phyloP scores from a whole-genome alignment of 2,888 invertebrate genomes.

The Zeuzera pyrina region DNA sequence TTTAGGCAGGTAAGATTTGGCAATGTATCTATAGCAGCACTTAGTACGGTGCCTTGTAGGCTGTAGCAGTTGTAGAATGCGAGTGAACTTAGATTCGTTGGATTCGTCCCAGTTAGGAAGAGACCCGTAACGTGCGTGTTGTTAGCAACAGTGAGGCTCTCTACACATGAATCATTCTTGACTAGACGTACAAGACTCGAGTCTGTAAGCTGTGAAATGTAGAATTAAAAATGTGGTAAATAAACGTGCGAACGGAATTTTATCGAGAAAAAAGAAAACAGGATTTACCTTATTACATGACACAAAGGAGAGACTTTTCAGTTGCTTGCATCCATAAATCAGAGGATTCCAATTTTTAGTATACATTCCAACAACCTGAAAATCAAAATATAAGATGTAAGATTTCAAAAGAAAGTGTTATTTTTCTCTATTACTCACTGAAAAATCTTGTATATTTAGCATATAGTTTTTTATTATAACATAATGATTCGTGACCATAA shows the following conservation, averaged over 20 bases:
- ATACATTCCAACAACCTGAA: constrained; percentile 58
- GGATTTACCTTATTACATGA: constrained; percentile 54
- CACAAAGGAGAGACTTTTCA: constrained; percentile 59
- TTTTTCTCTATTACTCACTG: too few species aligned
- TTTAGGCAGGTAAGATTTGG: constrained; percentile 40
- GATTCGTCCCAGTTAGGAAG: constrained; percentile 44
- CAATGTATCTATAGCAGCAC: constrained; percentile 40
- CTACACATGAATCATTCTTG: constrained; percentile 44
- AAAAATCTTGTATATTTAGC: too few species aligned
- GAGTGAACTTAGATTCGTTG: constrained; percentile 35
- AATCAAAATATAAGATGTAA: too few species aligned
- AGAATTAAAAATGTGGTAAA: too few species aligned
- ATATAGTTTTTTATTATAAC: too few species aligned
- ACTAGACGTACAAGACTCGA: constrained; percentile 51
- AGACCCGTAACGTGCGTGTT: constrained; percentile 58
- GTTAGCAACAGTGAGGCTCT: constrained; percentile 44
- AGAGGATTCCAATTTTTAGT: constrained; percentile 69
- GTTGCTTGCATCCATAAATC: constrained; percentile 58
- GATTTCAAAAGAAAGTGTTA: too few species aligned
- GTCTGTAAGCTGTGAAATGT: constrained; percentile 50
- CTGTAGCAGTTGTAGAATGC: constrained; percentile 59
- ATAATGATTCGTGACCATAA: too few species aligned
- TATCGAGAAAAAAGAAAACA: not conserved
- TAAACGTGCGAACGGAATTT: too few species aligned
- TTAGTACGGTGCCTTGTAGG: constrained; percentile 49